phyloP scores from a whole-genome alignment of 2,888 invertebrate genomes.

The Ephialtes manifestator region DNA sequence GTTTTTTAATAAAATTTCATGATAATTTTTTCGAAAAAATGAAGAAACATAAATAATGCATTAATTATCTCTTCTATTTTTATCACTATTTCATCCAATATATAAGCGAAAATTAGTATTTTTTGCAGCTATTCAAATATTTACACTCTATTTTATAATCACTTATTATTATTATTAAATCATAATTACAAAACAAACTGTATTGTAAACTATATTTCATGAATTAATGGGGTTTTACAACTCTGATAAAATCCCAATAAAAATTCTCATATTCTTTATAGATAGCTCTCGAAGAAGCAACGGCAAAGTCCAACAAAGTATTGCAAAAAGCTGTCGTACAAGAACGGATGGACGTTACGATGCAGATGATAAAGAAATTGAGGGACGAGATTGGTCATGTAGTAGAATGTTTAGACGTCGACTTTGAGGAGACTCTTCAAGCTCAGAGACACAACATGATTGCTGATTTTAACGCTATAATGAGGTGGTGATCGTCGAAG shows the following conservation, averaged over 20 bases:
- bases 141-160: too few relatives aligned
- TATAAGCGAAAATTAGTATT: too few relatives aligned
- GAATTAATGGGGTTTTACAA: too few relatives aligned
- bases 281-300: conserved; percentile 69
- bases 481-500: conserved; percentile 73
- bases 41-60: too few relatives aligned
- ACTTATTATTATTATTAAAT: too few relatives aligned
- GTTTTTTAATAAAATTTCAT: too few relatives aligned
- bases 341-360: conserved; percentile 75
- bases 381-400: conserved; percentile 75
- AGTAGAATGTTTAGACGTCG: conserved; percentile 72
- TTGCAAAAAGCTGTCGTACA: conserved; percentile 73
- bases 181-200: too few relatives aligned
- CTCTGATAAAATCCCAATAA: background rate
- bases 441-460: conserved; percentile 77
- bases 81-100: too few relatives aligned
- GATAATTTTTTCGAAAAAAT: too few relatives aligned
- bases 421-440: conserved; percentile 73
- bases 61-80: too few relatives aligned
- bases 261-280: conserved; percentile 37
- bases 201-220: too few relatives aligned
- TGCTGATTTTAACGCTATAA: conserved; percentile 79
- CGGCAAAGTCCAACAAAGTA: conserved; percentile 68
- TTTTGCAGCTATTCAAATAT: too few relatives aligned
- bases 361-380: conserved; percentile 77